These are phyloP conservation scores for Halcyon chelicuti DNA, from an alignment of 2,797 vertebrate genomes.

Conservation along the genomic window DNA sequence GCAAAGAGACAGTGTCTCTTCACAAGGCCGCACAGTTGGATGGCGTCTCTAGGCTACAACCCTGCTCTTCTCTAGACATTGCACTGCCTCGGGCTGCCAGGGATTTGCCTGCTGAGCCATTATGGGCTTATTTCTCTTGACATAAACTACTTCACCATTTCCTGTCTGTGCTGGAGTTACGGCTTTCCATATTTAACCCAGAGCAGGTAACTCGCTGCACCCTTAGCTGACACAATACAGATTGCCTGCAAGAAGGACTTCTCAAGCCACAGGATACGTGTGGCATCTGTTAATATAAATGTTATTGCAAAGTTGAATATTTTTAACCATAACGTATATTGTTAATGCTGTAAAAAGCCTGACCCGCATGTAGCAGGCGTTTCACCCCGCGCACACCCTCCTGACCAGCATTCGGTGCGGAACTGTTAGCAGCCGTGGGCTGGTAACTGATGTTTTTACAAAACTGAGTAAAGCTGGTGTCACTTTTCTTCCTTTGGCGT, in stretches of 20 bases:
- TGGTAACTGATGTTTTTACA: not conserved
- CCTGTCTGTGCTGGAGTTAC: slow-evolving; percentile 11
- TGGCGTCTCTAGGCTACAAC: not conserved
- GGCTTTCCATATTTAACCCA: slow-evolving; percentile 38
- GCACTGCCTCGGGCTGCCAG: slow-evolving; percentile 29
- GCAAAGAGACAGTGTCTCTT: slow-evolving; percentile 27
- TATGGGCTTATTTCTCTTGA: slow-evolving; percentile 15
- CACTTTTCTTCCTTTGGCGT: not conserved
- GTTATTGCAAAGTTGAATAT: not conserved
- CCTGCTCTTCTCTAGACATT: slow-evolving; percentile 22
- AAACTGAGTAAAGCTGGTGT: not conserved
- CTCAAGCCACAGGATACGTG: not conserved
- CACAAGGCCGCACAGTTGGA: slow-evolving; percentile 16
- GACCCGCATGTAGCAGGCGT: not conserved
- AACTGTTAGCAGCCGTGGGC: not conserved
- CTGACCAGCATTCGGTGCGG: not conserved
- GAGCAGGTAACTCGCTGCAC: not conserved
- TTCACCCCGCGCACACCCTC: not conserved
- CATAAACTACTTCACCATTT: slow-evolving; percentile 58
- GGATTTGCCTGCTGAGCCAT: slow-evolving; percentile 31
- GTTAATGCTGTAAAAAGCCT: not conserved
- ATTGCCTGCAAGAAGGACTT: not conserved
- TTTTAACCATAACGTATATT: not conserved
- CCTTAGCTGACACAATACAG: not conserved
- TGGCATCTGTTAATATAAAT: not conserved